Conservation (phyloP, 2,888 invertebrate genomes). For the Resseliella maxima region DNA sequence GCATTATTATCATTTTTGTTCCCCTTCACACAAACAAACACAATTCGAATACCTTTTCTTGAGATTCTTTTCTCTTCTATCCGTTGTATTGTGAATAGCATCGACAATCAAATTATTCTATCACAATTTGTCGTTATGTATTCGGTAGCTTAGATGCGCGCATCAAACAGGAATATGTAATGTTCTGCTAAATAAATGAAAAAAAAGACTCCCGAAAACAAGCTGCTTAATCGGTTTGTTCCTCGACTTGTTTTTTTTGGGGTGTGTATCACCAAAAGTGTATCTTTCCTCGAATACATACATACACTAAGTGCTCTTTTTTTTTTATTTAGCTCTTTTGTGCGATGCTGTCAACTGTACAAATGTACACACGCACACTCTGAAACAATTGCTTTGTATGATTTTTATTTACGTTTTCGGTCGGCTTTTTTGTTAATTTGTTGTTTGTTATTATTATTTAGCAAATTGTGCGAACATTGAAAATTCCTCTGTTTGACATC, state of each 20-base stretch:
- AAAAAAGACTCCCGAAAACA: background rate
- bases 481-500: conserved; percentile 44
- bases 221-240: background rate
- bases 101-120: conserved; percentile 44
- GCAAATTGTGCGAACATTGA: conserved; percentile 24
- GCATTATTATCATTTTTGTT: background rate
- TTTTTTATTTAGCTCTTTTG: conserved; percentile 1
- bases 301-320: background rate
- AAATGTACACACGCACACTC: background rate
- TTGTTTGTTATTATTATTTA: background rate
- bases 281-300: background rate
- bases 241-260: background rate
- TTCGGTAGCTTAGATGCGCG: background rate
- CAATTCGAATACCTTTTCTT: background rate
- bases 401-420: background rate
- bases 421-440: background rate
- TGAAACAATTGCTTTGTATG: background rate
- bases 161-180: background rate
- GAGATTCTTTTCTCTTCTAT: background rate
- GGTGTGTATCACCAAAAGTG: conserved; percentile 6
- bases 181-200: background rate
- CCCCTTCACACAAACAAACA: too few species aligned
- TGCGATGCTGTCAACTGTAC: background rate
- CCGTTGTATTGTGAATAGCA: background rate
- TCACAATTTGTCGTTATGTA: conserved; percentile 47